These are phyloP conservation scores for Chloropsis cyanopogon DNA, from an alignment of 2,113 vertebrate genomes.

Conservation along the genomic window DNA sequence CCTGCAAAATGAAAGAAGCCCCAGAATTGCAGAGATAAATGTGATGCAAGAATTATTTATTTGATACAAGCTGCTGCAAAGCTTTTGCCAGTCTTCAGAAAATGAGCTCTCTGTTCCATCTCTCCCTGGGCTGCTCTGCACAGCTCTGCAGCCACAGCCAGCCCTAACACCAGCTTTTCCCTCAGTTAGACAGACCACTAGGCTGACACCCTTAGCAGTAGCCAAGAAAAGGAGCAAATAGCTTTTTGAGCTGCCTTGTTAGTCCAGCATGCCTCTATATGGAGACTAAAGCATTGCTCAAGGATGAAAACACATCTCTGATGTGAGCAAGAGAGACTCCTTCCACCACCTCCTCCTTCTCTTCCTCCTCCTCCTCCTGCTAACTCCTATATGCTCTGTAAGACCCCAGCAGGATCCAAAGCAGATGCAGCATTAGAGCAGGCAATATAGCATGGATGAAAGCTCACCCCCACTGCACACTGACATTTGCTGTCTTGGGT, in stretches of 20 bases:
- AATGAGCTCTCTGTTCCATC: background rate
- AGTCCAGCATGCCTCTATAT: background rate
- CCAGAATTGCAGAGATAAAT: background rate
- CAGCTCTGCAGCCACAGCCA: background rate
- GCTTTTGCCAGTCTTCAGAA: background rate
- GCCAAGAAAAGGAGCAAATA: background rate
- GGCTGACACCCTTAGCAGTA: background rate
- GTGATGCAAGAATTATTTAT: background rate
- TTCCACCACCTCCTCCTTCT: background rate
- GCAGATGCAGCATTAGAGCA: background rate
- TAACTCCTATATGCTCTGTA: fast-evolving
- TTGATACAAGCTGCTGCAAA: background rate
- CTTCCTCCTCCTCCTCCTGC: background rate
- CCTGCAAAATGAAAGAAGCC: background rate
- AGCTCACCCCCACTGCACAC: background rate
- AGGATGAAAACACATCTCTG: background rate
- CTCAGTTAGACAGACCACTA: background rate
- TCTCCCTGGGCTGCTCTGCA: background rate
- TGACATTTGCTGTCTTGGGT: background rate
- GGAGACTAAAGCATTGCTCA: background rate
- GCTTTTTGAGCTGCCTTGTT: background rate
- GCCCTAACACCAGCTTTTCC: background rate
- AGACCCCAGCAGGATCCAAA: background rate
- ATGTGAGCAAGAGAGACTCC: background rate
- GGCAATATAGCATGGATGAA: fast-evolving